Conservation (phyloP, 2,888 invertebrate genomes). For the Tetropium fuscum region DNA sequence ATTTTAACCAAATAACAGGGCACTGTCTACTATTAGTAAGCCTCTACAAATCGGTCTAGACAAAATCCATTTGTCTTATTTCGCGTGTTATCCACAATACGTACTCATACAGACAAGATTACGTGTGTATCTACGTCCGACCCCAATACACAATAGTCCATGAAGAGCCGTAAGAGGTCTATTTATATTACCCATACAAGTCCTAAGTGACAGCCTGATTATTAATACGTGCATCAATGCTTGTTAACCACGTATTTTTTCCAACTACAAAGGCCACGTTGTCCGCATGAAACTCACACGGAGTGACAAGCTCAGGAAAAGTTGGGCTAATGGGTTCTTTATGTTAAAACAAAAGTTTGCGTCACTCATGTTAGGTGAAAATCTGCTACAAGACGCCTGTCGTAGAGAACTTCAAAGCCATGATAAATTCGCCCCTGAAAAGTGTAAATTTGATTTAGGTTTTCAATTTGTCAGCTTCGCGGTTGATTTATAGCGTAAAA, state of each 20-base stretch:
- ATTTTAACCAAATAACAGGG: too few species aligned
- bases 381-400: constrained; percentile 13
- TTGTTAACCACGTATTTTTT: neutral
- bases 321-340: constrained; percentile 8
- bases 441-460: constrained; percentile 45
- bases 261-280: neutral
- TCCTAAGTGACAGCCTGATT: too few species aligned
- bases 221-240: too few species aligned
- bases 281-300: constrained; percentile 10
- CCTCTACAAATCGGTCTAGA: too few species aligned
- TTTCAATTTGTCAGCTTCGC: constrained; percentile 41
- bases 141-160: too few species aligned
- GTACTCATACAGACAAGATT: too few species aligned
- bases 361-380: constrained; percentile 13
- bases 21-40: too few species aligned
- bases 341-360: constrained; percentile 20
- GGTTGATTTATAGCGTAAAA: constrained; percentile 38
- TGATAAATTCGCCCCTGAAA: constrained; percentile 38
- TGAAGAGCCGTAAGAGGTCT: too few species aligned
- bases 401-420: constrained; percentile 14
- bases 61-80: too few species aligned
- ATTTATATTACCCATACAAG: too few species aligned
- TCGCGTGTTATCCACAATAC: too few species aligned
- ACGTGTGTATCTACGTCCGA: too few species aligned
- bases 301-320: constrained; percentile 6